Percentiles rank a stretch among this genome's conserved stretches.
These are phyloP conservation scores for Dendrocincla tyrannina DNA, from an alignment of 2,797 vertebrate genomes.

Conservation along the genomic window DNA sequence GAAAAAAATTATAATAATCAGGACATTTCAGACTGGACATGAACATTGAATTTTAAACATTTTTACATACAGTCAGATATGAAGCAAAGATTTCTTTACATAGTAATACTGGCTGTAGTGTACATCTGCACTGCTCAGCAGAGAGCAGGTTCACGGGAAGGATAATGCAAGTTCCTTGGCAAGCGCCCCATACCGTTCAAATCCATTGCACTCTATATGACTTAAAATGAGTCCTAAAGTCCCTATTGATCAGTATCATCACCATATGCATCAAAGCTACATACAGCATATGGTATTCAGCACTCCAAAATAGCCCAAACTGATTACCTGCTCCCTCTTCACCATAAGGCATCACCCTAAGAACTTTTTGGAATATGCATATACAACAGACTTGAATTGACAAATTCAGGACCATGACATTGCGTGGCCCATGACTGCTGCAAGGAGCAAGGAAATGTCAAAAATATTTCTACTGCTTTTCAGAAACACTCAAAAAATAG, in stretches of 20 bases:
- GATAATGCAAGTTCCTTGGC: not conserved
- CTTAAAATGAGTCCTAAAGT: not conserved
- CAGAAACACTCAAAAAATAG: not conserved
- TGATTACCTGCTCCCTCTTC: not conserved
- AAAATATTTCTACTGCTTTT: rapidly evolving
- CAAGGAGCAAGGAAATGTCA: not conserved
- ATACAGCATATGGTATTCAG: not conserved
- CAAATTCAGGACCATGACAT: not conserved
- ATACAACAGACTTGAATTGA: not conserved
- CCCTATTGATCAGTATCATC: not conserved
- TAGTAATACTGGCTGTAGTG: not conserved
- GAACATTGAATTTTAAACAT: not conserved
- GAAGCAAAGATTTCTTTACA: not conserved
- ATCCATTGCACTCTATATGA: not conserved
- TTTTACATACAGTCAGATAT: not conserved
- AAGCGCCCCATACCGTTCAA: not conserved
- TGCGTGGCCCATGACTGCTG: not conserved
- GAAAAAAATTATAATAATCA: not conserved
- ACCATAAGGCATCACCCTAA: not conserved
- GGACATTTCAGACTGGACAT: not conserved
- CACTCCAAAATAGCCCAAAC: not conserved
- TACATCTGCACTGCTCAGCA: not conserved
- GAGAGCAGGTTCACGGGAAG: not conserved
- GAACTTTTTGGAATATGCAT: not conserved
- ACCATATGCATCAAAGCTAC: not conserved